Conservation (phyloP, 2,113 vertebrate species). For the Lonchura striata region DNA sequence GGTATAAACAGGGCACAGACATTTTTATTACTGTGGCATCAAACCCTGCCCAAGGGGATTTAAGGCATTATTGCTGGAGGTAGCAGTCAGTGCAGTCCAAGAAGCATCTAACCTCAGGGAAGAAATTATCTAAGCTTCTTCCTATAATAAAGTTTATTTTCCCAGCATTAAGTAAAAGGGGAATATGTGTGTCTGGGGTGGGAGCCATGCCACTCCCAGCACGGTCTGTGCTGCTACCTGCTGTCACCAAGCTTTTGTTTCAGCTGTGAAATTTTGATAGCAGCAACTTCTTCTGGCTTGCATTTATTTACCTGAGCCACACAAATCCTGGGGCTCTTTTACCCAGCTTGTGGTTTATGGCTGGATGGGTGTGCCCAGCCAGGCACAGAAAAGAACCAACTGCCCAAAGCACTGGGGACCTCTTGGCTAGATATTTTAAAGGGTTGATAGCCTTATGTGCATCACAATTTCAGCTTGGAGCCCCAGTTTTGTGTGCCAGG, state of each 20-base stretch:
- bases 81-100: background rate
- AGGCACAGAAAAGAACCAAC: accelerated
- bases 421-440: background rate
- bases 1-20: background rate
- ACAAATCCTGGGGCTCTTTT: background rate
- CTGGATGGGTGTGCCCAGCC: accelerated
- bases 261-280: background rate
- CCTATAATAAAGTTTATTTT: background rate
- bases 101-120: background rate
- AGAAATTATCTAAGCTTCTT: constrained; percentile 25
- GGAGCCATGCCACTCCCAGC: background rate
- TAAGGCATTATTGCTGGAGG: background rate
- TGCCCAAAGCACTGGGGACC: accelerated
- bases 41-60: constrained; percentile 22
- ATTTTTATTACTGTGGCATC: constrained; percentile 31
- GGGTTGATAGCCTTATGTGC: accelerated
- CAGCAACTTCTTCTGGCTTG: background rate
- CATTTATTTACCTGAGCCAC: background rate
- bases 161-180: background rate
- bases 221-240: accelerated
- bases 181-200: background rate
- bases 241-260: background rate
- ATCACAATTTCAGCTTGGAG: background rate
- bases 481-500: background rate
- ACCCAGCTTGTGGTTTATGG: background rate